phyloP scores from a whole-genome alignment of 2,888 invertebrate species.

The Aleiodes alternator region DNA sequence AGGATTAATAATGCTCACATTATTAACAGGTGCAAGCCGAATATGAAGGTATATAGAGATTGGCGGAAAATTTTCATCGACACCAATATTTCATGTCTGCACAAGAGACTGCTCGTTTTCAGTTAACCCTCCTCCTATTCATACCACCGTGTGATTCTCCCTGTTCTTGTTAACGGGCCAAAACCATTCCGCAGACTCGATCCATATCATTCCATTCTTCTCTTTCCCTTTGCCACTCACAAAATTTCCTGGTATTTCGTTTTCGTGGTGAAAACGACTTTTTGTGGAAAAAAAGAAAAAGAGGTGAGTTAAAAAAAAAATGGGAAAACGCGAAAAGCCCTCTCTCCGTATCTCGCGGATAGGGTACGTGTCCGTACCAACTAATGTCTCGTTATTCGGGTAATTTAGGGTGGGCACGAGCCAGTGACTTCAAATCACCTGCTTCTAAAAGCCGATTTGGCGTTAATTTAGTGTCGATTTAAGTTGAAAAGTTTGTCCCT shows the following conservation, averaged over 20 bases:
- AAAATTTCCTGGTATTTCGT: conserved; percentile 2
- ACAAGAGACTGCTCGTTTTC: conserved; percentile 13
- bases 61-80: neutral
- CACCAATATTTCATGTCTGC: neutral
- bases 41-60: too few relatives aligned
- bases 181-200: conserved; percentile 4
- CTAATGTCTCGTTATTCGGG: conserved; percentile 63
- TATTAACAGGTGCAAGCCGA: too few relatives aligned
- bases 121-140: conserved; percentile 45
- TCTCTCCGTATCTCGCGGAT: conserved; percentile 53
- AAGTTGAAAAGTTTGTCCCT: conserved; percentile 52
- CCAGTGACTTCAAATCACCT: conserved; percentile 62
- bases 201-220: conserved; percentile 30
- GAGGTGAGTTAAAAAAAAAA: conserved; percentile 4
- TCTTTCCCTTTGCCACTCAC: conserved; percentile 20
- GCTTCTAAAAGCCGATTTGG: conserved; percentile 60
- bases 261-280: conserved; percentile 2
- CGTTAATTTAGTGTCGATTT: conserved; percentile 56
- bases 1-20: too few relatives aligned
- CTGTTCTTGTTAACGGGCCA: conserved; percentile 25
- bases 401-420: conserved; percentile 59
- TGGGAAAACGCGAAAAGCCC: conserved; percentile 7
- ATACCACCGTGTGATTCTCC: conserved; percentile 35
- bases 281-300: neutral
- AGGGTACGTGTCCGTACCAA: conserved; percentile 61